phyloP scores from a whole-genome alignment of 2,113 vertebrate genomes.

The Taxidea taxus region DNA sequence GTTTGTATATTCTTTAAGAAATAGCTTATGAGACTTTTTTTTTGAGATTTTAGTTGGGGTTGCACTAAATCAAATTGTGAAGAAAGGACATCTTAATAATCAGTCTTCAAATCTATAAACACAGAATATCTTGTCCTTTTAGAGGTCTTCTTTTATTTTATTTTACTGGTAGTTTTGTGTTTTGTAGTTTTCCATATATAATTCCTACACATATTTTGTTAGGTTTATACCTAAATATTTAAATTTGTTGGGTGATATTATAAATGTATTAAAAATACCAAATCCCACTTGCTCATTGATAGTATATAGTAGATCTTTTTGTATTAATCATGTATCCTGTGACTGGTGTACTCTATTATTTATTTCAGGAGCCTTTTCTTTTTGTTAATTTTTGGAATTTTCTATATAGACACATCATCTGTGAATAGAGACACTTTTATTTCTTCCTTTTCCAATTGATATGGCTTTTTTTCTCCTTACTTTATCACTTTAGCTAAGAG shows the following conservation, averaged over 20 bases:
- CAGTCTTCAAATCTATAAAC: not conserved
- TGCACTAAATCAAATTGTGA: not conserved
- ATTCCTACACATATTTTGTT: not conserved
- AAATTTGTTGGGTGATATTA: not conserved
- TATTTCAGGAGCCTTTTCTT: not conserved
- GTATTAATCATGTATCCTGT: not conserved
- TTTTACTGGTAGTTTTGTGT: not conserved
- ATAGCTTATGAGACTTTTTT: not conserved
- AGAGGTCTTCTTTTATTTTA: not conserved
- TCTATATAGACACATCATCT: not conserved
- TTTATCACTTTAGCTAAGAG: not conserved
- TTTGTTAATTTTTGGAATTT: not conserved
- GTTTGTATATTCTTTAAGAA: not conserved
- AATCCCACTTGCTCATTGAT: not conserved
- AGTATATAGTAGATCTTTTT: not conserved
- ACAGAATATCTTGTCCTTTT: not conserved
- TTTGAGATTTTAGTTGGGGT: not conserved
- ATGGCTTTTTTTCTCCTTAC: not conserved
- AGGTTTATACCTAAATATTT: not conserved
- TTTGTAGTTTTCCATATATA: not conserved
- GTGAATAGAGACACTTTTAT: not conserved
- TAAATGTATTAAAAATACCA: not conserved
- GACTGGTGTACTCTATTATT: not conserved
- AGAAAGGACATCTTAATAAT: not conserved
- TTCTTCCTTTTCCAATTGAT: not conserved